A percentile compares a stretch with the other conserved stretches of the same genome.
phyloP scores from a whole-genome alignment of 2,113 vertebrate genomes.

The Pachypanchax playfairii region DNA sequence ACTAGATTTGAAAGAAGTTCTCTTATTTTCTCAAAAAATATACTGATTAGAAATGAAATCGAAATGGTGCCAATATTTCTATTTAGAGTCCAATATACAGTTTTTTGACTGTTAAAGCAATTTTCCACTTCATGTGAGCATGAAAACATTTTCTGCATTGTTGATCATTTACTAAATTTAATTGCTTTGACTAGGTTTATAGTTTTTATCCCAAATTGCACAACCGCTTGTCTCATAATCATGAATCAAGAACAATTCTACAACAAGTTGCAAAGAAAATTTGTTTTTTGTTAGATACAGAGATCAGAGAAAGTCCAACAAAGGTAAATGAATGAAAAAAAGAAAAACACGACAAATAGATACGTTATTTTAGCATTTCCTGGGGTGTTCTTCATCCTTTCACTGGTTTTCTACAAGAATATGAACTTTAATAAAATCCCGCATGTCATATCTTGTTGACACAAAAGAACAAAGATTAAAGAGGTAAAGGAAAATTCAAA shows the following conservation, averaged over 20 bases:
- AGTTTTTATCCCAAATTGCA: slow-evolving; percentile 7
- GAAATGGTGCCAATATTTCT: too few relatives aligned
- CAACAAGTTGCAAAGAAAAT: background rate
- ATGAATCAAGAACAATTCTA: background rate
- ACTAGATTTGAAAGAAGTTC: too few relatives aligned
- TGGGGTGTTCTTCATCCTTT: background rate
- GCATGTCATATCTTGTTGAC: slow-evolving; percentile 43
- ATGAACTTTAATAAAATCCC: slow-evolving; percentile 5
- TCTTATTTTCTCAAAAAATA: too few relatives aligned
- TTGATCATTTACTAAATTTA: slow-evolving; percentile 6
- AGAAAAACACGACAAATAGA: background rate
- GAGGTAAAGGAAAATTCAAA: slow-evolving; percentile 33
- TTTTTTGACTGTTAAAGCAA: too few relatives aligned
- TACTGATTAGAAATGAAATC: too few relatives aligned
- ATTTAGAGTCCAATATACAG: too few relatives aligned
- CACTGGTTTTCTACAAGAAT: background rate
- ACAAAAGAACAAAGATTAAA: slow-evolving; percentile 42
- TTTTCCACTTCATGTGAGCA: too few relatives aligned
- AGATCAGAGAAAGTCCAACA: background rate
- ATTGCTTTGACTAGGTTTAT: slow-evolving; percentile 1
- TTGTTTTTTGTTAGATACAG: too few relatives aligned
- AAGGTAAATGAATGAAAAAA: background rate
- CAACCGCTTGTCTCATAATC: background rate
- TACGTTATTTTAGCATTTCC: slow-evolving; percentile 9
- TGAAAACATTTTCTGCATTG: too few relatives aligned